phyloP scores from a whole-genome alignment of 2,888 invertebrate genomes.

The Danaus chrysippus region DNA sequence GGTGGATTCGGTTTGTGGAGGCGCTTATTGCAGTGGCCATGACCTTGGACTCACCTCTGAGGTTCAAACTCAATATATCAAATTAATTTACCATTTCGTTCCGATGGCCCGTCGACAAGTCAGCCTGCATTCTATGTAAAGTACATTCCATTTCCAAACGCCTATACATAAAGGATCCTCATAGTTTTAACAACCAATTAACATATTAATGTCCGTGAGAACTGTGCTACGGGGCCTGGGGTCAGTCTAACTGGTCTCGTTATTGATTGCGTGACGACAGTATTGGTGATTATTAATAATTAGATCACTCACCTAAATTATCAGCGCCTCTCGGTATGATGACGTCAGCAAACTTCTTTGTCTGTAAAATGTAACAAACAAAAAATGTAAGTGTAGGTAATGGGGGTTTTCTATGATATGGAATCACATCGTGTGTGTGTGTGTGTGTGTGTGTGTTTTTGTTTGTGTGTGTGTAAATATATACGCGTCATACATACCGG shows the following conservation, averaged over 20 bases:
- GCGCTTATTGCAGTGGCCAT: slow-evolving; percentile 75
- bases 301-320: slow-evolving; percentile 88
- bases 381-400: neutral
- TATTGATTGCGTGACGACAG: neutral
- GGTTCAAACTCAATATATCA: neutral
- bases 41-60: slow-evolving; percentile 57
- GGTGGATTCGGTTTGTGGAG: slow-evolving; percentile 18
- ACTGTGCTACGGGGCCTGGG: neutral
- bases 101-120: neutral
- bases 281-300: neutral
- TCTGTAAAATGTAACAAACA: slow-evolving; percentile 80
- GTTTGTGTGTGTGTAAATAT: neutral
- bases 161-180: neutral
- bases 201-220: too few species aligned
- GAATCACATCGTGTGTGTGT: neutral
- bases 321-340: slow-evolving; percentile 99
- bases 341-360: slow-evolving; percentile 99
- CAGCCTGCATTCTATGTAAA: too few species aligned
- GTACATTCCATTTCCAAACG: neutral
- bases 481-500: slow-evolving; percentile 74
- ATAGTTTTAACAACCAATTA: too few species aligned
- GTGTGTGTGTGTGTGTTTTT: neutral
- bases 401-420: neutral
- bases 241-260: neutral
- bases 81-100: slow-evolving; percentile 2